Base-by-base conservation (phyloP, 2,113 vertebrate genomes). In the Clinocottus analis region DNA sequence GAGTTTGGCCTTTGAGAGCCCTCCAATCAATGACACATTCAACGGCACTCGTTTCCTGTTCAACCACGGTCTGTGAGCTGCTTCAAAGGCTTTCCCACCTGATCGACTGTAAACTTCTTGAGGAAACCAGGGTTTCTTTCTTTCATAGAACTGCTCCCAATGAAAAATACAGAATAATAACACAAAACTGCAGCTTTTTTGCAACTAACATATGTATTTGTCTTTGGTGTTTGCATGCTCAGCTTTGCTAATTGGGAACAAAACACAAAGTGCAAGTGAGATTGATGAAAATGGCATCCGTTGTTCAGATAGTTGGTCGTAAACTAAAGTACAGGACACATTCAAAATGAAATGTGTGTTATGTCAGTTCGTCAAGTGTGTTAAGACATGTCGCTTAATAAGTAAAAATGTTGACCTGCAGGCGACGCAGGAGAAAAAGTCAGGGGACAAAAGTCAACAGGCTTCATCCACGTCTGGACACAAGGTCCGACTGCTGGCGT, bases 11-110 rank as follows among this genome's bases (percentile, higher is more conserved):
- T 82, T 73, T 63, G 31, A 66, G 21, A 67, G 35, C 33, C 58
- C 23, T 31, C 31, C 53, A 19, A 80, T 83, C 68, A 63, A 74
- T 83, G 17, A n/a, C 11, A n/a, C 77, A 80, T 39, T 17, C 55
- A 53, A 71, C 63, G 43, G n/a, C 17, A 14, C 56, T 79, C 5
- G 59, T 72, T 75, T 78, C 72, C 82, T 47, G 23, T 69, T 41
- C 65, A 74, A 70, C 65, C 41, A 55, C 69, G 21, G 25, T 77
- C n/a, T 51, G 49, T 37, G 63, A 0, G 7, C 27, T 58, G 60
- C 60, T 70, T 70, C 37, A 61, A 1, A 70, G 49, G 65, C 16
- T 66, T 83, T 69, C 58, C 58, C 47, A 49, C 60, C 9, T 11
- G 1, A 51, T 33, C 11, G 62, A 55, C 31, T 1, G 2, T 80